Evolutionary conservation across 2,888 invertebrate species (phyloP).

Genomic region (Alviniconcha strummeri): DNA sequence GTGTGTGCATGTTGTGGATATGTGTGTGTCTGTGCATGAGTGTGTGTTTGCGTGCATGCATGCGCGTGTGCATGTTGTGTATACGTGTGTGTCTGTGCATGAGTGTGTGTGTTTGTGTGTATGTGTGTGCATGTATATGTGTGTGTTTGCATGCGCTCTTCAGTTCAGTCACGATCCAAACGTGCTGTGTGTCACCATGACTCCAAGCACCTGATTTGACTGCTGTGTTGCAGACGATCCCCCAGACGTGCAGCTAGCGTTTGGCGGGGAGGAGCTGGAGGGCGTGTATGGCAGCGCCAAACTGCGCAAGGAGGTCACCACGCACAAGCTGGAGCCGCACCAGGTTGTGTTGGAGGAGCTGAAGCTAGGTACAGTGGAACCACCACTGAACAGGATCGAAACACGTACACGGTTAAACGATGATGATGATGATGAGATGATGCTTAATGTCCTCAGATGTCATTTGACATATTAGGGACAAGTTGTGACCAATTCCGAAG

Average conservation of each 20-base stretch:
- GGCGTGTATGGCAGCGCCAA: conserved; percentile 53
- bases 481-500: too few relatives aligned
- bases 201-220: too few relatives aligned
- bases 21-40: not conserved
- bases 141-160: too few relatives aligned
- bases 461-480: too few relatives aligned
- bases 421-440: too few relatives aligned
- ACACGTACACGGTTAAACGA: too few relatives aligned
- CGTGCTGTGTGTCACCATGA: too few relatives aligned
- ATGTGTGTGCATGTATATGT: too few relatives aligned
- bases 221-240: conserved; percentile 12
- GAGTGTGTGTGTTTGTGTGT: not conserved
- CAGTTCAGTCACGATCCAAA: too few relatives aligned
- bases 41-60: conserved; percentile 7
- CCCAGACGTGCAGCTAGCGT: conserved; percentile 15
- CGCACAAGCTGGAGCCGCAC: conserved; percentile 48
- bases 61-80: too few relatives aligned
- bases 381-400: too few relatives aligned
- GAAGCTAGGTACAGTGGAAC: conserved; percentile 3
- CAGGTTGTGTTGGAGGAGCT: conserved; percentile 60
- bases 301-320: conserved; percentile 47
- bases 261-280: conserved; percentile 51
- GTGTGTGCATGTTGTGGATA: not conserved
- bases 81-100: conserved; percentile 11
- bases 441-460: too few relatives aligned